Base-by-base conservation (phyloP, 2,888 invertebrate species). In the Drosophila recens region DNA sequence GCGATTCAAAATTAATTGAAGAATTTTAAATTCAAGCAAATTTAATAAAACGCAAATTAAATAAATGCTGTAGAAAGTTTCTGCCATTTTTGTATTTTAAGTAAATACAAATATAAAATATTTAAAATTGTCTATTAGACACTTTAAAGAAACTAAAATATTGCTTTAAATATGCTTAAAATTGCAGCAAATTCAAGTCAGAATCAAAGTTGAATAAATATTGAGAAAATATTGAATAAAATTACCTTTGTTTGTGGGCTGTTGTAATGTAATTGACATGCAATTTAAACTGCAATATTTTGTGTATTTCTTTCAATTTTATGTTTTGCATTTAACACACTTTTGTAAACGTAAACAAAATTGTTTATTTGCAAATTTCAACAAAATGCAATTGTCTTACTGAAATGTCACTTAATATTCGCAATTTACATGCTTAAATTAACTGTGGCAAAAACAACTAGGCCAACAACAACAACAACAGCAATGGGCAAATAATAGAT, bases 1-100 rank as follows among this genome's bases (percentile, higher is more conserved):
- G 67, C 67, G 54, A 68, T 48, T 58, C 59, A 36, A 66, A 75
- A 69, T 61, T 69, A 30, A 61, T 38, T 58, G n/a, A 54, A 67
- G 48, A 49, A 52, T 53, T 69, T 68, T 36, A 36, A 53, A 48
- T 38, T 20, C 53, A 54, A 30, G 8, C 30, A 30, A 30, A 30
- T 30, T 30, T 56, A 23, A 43, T 20, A 56, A 43, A 38, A 9
- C 38, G 49, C 27, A 27, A 36, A 3, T 40, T 58, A 51, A 34
- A 5, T 11, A 20, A 34, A 23, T 34, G 1, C 20, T 33, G 5
- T 27, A 5, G 33, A 42, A 9, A 20, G 42, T 54, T 13, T 17
- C 20, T 54, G 54, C 30, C 40, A 15, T 17, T 53, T 17, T 6
- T 42, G 4, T 17, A 17, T 15, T 2, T 0, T 9, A n/a, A 10